phyloP scores from a whole-genome alignment of 2,888 invertebrate species.

The Ophraella communa region DNA sequence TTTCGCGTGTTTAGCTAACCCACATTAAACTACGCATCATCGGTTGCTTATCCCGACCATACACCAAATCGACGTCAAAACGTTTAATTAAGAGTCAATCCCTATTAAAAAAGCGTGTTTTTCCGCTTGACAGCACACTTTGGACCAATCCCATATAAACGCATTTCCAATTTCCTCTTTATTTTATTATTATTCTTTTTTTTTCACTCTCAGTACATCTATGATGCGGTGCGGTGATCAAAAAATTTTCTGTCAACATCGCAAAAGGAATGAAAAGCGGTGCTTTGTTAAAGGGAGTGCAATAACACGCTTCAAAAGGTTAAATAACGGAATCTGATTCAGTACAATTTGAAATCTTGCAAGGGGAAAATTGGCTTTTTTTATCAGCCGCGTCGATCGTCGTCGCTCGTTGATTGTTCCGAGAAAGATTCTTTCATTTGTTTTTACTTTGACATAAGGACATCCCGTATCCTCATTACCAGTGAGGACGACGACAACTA shows the following conservation, averaged over 20 bases:
- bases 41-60: too few species aligned
- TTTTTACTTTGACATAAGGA: constrained; percentile 29
- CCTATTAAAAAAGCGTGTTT: background rate
- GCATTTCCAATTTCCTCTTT: constrained; percentile 1
- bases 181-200: background rate
- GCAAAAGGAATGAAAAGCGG: constrained; percentile 18
- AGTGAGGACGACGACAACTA: background rate
- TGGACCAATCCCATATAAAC: background rate
- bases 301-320: constrained; percentile 48
- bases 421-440: constrained; percentile 20
- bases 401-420: constrained; percentile 16
- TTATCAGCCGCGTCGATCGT: constrained; percentile 36
- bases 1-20: too few species aligned
- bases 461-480: constrained; percentile 29
- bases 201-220: background rate
- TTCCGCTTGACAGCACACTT: background rate
- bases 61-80: too few species aligned
- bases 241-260: constrained; percentile 20
- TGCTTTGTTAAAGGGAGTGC: constrained; percentile 40
- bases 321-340: constrained; percentile 45
- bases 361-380: constrained; percentile 44
- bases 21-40: too few species aligned
- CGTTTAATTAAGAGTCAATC: too few species aligned
- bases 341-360: constrained; percentile 33
- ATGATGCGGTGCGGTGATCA: constrained; percentile 4